Evolutionary conservation across 1,140 invertebrate species (phyloP), one percentile per base, ranked within the genome.

Genomic region (Macrocentrus cingulum): DNA sequence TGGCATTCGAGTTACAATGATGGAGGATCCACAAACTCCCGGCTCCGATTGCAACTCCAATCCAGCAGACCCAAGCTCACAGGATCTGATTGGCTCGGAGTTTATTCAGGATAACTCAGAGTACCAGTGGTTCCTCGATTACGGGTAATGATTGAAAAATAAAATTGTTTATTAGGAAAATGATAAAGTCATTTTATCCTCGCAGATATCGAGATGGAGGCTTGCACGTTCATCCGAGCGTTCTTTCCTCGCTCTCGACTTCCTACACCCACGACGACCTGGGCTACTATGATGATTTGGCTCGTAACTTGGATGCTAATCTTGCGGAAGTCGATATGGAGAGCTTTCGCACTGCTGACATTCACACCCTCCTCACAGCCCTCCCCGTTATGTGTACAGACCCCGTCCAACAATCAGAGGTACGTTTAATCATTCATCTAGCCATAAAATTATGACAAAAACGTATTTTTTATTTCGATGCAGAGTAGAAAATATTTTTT

Each of bases 321-420:
- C 83, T 96, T 63, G 94, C 94, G 19, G 91, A 95, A 79, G 92
- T 94, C 25, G 94, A 95, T 74, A 96, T 96, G 89, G 93, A 96
- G 77, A 92, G 91, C 72, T 95, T 94, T 80, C 85, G 88, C 60
- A 91, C 91, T 6, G 89, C 94, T 76, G 92, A 96, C 70, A 95
- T 96, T 69, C 90, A 93, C 69, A 90, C 89, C 56, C 81, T 94
- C 66, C 83, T 94, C 41, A 88, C 87, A 25, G 87, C 89, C 69
- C 77, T 91, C 67, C 90, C 89, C 29, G 86, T 87, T 18, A 88
- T 88, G 80, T 86, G 85, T 68, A 71, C 81, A 37, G 77, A 84
- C 67, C 77, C 77, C 56, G 71, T 84, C 75, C 74, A 79, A 71
- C 74, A 75, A 65, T 79, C 76, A 25, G 77, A 80, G 66, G 76